Evolutionary conservation across 2,888 invertebrate species (phyloP).

Genomic region (Ecliptopera silaceata): DNA sequence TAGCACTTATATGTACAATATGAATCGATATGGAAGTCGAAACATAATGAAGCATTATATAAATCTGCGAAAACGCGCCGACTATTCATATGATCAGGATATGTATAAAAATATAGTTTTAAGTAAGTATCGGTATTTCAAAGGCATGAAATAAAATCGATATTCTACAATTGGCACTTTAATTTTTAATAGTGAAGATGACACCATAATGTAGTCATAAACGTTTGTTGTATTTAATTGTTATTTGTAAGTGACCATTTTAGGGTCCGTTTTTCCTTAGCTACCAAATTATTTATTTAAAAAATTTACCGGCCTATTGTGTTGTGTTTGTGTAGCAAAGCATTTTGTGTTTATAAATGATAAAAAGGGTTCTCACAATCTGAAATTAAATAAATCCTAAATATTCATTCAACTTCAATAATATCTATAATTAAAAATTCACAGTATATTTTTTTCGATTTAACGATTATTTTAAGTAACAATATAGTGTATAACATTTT

Average conservation of each 20-base stretch:
- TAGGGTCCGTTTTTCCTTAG: background rate
- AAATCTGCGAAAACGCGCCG: too few species aligned
- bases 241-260: too few species aligned
- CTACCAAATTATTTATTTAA: constrained; percentile 3
- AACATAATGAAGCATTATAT: too few species aligned
- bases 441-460: constrained; percentile 62
- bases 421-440: constrained; percentile 39
- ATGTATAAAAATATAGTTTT: too few species aligned
- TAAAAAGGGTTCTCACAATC: background rate
- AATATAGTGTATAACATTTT: constrained; percentile 56
- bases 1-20: too few species aligned
- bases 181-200: background rate
- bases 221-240: constrained; percentile 28
- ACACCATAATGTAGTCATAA: too few species aligned
- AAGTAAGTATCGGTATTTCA: too few species aligned
- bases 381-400: background rate
- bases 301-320: background rate
- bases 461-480: constrained; percentile 76
- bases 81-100: too few species aligned
- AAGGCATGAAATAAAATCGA: constrained; percentile 29
- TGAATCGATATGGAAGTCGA: too few species aligned
- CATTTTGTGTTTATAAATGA: background rate
- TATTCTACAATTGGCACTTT: constrained; percentile 47
- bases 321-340: background rate
- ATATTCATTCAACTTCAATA: constrained; percentile 35